Base-by-base conservation (phyloP, 2,113 vertebrate genomes). In the Phoxinus phoxinus region DNA sequence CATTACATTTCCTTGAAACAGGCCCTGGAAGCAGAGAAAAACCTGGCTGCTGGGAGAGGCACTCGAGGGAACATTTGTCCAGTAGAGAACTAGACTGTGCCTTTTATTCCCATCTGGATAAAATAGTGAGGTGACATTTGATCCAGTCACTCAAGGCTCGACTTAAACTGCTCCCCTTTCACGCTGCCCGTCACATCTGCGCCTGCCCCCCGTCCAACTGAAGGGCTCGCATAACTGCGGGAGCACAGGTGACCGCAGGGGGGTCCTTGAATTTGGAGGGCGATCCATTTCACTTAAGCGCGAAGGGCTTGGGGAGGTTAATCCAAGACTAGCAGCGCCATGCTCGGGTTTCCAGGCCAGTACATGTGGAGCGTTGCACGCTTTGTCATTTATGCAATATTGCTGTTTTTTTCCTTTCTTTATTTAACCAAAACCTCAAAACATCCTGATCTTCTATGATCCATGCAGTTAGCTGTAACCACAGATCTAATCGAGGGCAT, bases 271-370 rank as follows among this genome's bases (percentile, higher is more conserved):
- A 81, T 88, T 69, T 74, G 82, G 69, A 56, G 75, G 72, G 48
- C 3, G 89, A 91, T 93, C 90, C 83, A 86, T 93, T 93, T 91
- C 74, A 88, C 86, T 90, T 88, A 89, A 90, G 88, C 86, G 83
- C 78, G 41, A 58, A 53, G 85, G 83, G 78, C 85, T 84, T 51
- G n/a, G 58, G 32, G 86, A 86, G 90, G 88, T 92, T 92, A 92
- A 92, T 92, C 90, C 89, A 87, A 86, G 87, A 86, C 87, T 84
- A 87, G 88, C 83, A 86, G 85, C 80, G 69, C 48, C 37, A 27
- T 51, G 87, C 74, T 91, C 87, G 27, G 84, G 85, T 90, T 92
- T 93, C 90, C 69, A 77, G 71, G 65, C 83, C 84, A 58, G 69
- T 84, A 76, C 86, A 72, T 88, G 90, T 86, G 72, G 51, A 87